Base-by-base conservation (phyloP, 1,140 invertebrate genomes). In the Zeugodacus cucurbitae region DNA sequence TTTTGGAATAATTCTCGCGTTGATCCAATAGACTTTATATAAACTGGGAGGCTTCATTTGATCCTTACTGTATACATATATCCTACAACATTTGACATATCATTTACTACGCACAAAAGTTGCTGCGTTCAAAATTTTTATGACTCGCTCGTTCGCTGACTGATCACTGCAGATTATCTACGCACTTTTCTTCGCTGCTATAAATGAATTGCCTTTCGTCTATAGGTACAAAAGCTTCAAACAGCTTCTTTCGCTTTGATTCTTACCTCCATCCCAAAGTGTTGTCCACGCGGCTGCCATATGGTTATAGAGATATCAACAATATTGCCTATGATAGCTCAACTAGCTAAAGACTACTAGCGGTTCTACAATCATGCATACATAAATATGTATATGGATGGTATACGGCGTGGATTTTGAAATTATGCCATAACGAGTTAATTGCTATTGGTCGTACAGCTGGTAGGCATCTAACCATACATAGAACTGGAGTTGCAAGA, bases 91-190 rank as follows among this genome's bases (percentile, higher is more conserved):
- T 7, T 5, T 74, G 34, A 37, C 20, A 17, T 37, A 41, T 10
- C 34, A 20, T 2, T 37, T 22, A 86, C 82, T 29, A 74, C 32
- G 14, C 26, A 67, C 67, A 37, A n/a, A n/a, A 74, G 22, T 41
- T 29, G 74, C 74, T 82, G 41, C 26, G 11, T 37, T 54, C n/a
- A 82, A 48, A 54, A 82, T 82, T 82, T 82, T 82, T 82, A 82
- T 29, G 74, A 82, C 26, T 82, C 74, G 74, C 41, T 34, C 41
- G 37, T 82, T 82, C n/a, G 74, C 41, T 82, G n/a, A 41, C 74
- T 82, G 74, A 82, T 37, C 74, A 34, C 41, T 48, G 74, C 26
- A 26, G 26, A 48, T 62, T 62, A 26, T 62, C 58, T 62, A 62
- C 58, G 58, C 22, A 67, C 20, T 22, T 44, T 34, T 74, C 14